Evolutionary conservation across 2,888 invertebrate genomes (phyloP).

Genomic region (Cheilosia grossa): DNA sequence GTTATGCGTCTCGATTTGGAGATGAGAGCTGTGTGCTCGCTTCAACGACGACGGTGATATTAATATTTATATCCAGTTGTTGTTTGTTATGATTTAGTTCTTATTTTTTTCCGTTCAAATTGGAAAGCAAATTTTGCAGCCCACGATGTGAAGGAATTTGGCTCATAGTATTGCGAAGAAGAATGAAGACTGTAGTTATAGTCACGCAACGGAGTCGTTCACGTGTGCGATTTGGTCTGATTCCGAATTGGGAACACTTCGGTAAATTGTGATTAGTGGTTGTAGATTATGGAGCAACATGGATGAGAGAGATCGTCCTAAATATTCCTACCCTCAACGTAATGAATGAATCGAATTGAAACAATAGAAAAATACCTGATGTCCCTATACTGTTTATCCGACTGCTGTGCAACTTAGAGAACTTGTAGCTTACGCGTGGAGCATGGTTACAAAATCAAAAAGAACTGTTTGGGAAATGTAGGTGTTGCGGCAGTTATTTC

Average conservation of each 20-base stretch:
- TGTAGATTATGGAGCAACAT: not conserved
- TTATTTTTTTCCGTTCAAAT: not conserved
- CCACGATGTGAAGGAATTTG: slow-evolving; percentile 28
- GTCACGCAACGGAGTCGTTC: slow-evolving; percentile 23
- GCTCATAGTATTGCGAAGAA: not conserved
- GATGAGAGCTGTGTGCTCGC: slow-evolving; percentile 6
- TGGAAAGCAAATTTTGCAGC: slow-evolving; percentile 33
- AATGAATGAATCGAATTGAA: no score
- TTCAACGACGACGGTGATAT: slow-evolving; percentile 8
- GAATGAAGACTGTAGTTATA: slow-evolving; percentile 14
- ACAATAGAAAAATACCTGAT: no score
- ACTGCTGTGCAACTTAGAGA: no score
- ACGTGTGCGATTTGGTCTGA: slow-evolving; percentile 18
- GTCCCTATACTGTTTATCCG: no score
- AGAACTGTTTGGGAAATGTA: no score
- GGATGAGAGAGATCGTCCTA: no score
- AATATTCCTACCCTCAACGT: no score
- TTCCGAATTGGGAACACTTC: slow-evolving; percentile 21
- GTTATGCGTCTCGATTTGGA: slow-evolving; percentile 39
- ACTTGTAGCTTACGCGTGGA: no score
- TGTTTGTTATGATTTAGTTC: slow-evolving; percentile 16
- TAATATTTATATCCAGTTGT: slow-evolving; percentile 37
- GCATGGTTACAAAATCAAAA: no score
- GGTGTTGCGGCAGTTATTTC: no score
- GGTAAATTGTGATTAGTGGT: not conserved